phyloP scores from a whole-genome alignment of 2,113 vertebrate genomes.

The Phalacrocorax aristotelis region DNA sequence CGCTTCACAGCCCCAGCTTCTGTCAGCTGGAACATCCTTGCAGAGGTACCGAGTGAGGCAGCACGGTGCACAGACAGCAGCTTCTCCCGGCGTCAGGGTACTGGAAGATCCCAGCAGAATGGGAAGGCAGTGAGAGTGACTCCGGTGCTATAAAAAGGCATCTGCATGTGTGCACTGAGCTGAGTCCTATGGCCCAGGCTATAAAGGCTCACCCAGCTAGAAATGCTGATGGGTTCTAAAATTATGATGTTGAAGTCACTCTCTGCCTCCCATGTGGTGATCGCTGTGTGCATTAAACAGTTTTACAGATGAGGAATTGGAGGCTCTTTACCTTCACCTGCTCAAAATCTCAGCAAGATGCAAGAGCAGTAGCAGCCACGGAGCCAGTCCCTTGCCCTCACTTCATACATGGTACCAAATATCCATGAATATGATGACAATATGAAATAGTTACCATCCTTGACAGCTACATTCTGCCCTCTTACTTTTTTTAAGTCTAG shows the following conservation, averaged over 20 bases:
- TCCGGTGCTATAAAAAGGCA: neutral
- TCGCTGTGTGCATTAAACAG: rapidly evolving
- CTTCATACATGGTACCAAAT: neutral
- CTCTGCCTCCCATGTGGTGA: neutral
- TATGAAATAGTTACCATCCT: neutral
- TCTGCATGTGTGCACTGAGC: neutral
- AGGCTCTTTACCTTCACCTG: neutral
- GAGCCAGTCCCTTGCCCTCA: neutral
- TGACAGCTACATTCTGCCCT: neutral
- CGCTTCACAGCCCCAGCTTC: neutral
- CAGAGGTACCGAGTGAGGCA: neutral
- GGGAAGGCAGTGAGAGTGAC: neutral
- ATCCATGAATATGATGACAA: neutral
- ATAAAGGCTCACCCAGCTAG: neutral
- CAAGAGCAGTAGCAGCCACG: neutral
- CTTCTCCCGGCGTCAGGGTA: rapidly evolving
- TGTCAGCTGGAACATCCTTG: neutral
- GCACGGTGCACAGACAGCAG: neutral
- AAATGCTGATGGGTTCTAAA: neutral
- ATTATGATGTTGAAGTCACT: neutral
- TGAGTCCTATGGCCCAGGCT: neutral
- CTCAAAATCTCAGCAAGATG: neutral
- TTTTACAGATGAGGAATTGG: neutral
- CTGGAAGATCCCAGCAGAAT: neutral
- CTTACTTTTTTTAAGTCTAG: neutral